Conservation (phyloP, 2,797 vertebrate species). For the Microcaecilia unicolor region DNA sequence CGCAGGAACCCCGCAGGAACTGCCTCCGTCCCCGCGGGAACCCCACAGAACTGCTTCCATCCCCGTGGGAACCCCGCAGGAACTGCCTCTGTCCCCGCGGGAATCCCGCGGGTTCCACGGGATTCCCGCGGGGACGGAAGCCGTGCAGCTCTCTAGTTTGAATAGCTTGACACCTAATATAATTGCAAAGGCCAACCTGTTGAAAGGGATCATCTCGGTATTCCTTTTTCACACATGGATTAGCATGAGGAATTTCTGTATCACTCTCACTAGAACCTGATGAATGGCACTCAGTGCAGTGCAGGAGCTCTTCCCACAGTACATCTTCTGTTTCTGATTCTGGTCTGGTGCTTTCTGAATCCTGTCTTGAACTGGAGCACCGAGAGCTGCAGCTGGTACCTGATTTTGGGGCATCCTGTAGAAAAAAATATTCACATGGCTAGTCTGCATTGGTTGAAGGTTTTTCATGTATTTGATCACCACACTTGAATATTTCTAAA, state of each 20-base stretch:
- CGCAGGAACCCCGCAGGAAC: too few relatives aligned
- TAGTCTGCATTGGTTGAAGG: too few relatives aligned
- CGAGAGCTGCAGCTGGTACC: slow-evolving; percentile 91
- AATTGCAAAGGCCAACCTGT: slow-evolving; percentile 84
- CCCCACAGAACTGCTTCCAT: too few relatives aligned
- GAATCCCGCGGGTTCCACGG: too few relatives aligned
- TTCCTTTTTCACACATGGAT: slow-evolving; percentile 80
- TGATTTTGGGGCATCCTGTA: slow-evolving; percentile 82
- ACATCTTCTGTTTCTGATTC: slow-evolving; percentile 95
- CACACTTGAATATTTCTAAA: too few relatives aligned
- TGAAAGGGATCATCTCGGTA: slow-evolving; percentile 95
- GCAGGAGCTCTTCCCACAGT: slow-evolving; percentile 93
- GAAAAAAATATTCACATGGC: slow-evolving; percentile 38
- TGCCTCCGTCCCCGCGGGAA: too few relatives aligned
- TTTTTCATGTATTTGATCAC: too few relatives aligned
- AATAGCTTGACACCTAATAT: too few relatives aligned
- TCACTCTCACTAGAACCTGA: slow-evolving; percentile 92
- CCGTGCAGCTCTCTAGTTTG: too few relatives aligned
- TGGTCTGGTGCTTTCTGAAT: slow-evolving; percentile 86
- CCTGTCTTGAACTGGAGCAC: slow-evolving; percentile 87
- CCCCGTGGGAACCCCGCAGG: too few relatives aligned
- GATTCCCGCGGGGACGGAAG: too few relatives aligned
- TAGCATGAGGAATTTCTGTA: slow-evolving; percentile 72
- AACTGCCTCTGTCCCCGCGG: too few relatives aligned
- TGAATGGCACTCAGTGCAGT: slow-evolving; percentile 88